A percentile compares a stretch with the other conserved stretches of the same genome.
These are phyloP conservation scores for Galemys pyrenaicus DNA, from an alignment of 2,113 vertebrate species.

Conservation along the genomic window DNA sequence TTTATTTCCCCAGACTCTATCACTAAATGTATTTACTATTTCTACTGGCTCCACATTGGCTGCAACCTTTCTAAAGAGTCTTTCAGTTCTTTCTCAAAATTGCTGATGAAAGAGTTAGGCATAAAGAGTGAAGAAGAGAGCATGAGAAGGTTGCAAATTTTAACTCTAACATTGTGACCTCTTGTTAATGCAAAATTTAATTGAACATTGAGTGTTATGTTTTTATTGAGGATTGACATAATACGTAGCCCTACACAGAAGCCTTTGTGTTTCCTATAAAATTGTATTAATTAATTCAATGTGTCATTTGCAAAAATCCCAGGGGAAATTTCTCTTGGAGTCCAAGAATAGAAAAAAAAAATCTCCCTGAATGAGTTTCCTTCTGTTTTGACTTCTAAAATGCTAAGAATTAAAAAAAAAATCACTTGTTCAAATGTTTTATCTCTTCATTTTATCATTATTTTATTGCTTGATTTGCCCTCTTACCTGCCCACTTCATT, in stretches of 20 bases:
- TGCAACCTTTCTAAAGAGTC: constrained; percentile 27
- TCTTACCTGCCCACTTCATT: neutral
- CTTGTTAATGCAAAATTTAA: constrained; percentile 52
- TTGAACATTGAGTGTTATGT: constrained; percentile 12
- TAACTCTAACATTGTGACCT: constrained; percentile 36
- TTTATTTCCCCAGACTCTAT: constrained; percentile 14
- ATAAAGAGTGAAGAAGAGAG: constrained; percentile 41
- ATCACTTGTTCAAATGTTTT: neutral
- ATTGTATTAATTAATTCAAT: constrained; percentile 35
- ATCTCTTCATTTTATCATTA: neutral
- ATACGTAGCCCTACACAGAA: constrained; percentile 5
- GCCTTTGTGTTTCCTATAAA: constrained; percentile 33
- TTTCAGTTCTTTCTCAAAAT: constrained; percentile 37
- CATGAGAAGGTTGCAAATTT: constrained; percentile 45
- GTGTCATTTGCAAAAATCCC: constrained; percentile 43
- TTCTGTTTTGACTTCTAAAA: constrained; percentile 49
- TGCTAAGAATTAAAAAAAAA: constrained; percentile 22
- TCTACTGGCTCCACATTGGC: neutral
- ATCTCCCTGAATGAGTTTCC: neutral
- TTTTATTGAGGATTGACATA: constrained; percentile 11
- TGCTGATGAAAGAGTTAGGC: constrained; percentile 9
- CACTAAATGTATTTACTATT: constrained; percentile 40
- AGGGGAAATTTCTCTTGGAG: constrained; percentile 51
- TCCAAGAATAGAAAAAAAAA: neutral
- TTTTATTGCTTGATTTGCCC: constrained; percentile 11